Base-by-base conservation (phyloP, 1,140 invertebrate genomes). In the Whitmania pigra region DNA sequence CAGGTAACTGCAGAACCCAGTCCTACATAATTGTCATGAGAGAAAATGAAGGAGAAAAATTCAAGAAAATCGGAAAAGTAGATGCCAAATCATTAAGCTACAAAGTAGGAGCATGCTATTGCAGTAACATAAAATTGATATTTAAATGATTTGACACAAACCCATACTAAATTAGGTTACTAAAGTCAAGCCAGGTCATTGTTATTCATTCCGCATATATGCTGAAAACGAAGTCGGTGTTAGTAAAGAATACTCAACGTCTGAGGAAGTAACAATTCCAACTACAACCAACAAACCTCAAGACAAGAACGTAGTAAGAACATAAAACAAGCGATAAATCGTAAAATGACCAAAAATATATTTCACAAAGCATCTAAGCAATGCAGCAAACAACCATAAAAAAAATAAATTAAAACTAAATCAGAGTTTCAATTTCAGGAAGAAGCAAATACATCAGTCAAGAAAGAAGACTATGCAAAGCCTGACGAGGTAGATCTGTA, bases 181-280 rank as follows among this genome's bases (percentile, higher is more conserved):
- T 53, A 69, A 71, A 25, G n/a, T 74, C 11, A 68, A 74, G 71
- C 53, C 31, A 40, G 77, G 77, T 36, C 92, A 94, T 78, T 92
- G 95, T 81, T 98, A 98, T 78, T 85, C 93, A 76, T 97, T 98
- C 86, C 86, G 94, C 74, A 88, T 98, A 2, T 90, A 91, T 86
- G 95, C 95, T 17, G 92, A 92, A 29, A 99, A 99, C 82, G 93
- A 96, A 66, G 96, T 96, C 78, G 95, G 95, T 29, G 90, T 92
- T 81, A 92, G 94, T 78, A 88, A 90, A 70, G 89, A 93, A 17
- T 92, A 80, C 91, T 92, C 69, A 31, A 83, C 86, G 25, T 9
- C 94, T 90, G 0, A 49, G 5, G 85, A 92, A n/a, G 88, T 94
- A 6, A 83, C 43, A 71, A 49, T 73, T 31, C 68, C 69, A 27